Evolutionary conservation across 2,888 invertebrate genomes (phyloP).

Genomic region (Laspeyria flexula): DNA sequence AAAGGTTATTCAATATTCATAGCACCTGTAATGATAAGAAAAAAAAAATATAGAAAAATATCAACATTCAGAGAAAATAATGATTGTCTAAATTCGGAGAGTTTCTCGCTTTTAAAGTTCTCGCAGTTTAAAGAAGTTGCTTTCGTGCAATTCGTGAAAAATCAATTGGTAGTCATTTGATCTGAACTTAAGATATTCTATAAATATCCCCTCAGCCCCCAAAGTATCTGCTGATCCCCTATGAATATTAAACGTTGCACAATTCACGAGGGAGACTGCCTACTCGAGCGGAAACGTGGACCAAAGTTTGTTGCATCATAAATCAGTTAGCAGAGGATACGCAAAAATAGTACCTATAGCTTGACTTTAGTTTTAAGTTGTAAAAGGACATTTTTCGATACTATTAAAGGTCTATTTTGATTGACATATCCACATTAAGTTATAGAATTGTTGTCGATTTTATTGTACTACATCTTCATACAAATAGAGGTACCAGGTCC

Average conservation of each 20-base stretch:
- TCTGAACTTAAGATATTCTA: slow-evolving; percentile 1
- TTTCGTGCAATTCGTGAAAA: slow-evolving; percentile 1
- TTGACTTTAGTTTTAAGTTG: background rate
- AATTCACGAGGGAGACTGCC: slow-evolving; percentile 1
- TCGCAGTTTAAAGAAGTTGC: background rate
- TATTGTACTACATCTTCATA: too few species aligned
- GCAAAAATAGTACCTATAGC: background rate
- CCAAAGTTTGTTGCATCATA: slow-evolving; percentile 9
- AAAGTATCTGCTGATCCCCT: slow-evolving; percentile 9
- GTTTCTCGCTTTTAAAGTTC: too few species aligned
- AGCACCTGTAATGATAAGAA: too few species aligned
- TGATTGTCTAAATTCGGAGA: too few species aligned
- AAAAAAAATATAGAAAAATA: too few species aligned
- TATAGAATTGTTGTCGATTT: too few species aligned
- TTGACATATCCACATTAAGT: too few species aligned
- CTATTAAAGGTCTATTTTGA: too few species aligned
- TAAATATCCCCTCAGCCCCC: background rate
- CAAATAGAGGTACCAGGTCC: too few species aligned
- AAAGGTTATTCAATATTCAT: too few species aligned
- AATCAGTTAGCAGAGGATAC: background rate
- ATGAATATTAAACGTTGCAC: slow-evolving; percentile 13
- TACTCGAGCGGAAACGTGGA: slow-evolving; percentile 5
- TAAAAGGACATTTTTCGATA: background rate
- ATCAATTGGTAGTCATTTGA: slow-evolving; percentile 5
- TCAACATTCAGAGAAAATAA: too few species aligned